Conservation (phyloP, 2,113 vertebrate genomes). For the Brienomyrus longianalis region DNA sequence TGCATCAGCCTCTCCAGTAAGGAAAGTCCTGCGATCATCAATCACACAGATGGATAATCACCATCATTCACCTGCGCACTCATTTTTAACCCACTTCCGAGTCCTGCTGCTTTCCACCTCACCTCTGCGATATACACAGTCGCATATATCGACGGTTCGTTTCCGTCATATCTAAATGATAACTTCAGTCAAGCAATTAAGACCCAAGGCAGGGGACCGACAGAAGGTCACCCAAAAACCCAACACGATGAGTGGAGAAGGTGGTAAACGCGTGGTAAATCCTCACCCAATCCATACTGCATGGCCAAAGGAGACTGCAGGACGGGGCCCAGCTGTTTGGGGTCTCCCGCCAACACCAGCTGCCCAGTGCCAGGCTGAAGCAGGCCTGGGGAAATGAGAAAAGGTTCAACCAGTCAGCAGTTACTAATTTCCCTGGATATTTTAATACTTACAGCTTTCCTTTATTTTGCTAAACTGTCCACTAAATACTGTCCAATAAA, state of each 20-base stretch:
- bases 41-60: not conserved
- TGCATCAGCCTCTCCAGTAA: constrained; percentile 84
- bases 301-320: constrained; percentile 68
- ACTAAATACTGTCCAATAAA: not conserved
- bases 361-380: constrained; percentile 65
- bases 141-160: not conserved
- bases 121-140: not conserved
- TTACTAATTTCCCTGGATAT: not conserved
- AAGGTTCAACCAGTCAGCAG: not conserved
- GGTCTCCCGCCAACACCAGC: constrained; percentile 87
- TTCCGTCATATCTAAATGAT: not conserved
- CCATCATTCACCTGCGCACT: not conserved
- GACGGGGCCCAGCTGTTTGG: constrained; percentile 79
- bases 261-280: not conserved
- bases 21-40: constrained; percentile 58
- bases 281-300: constrained; percentile 66
- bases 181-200: not conserved
- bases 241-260: not conserved
- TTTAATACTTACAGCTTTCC: not conserved
- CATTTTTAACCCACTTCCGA: not conserved
- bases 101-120: not conserved
- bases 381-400: constrained; percentile 59
- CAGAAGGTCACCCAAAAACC: not conserved
- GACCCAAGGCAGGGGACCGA: not conserved
- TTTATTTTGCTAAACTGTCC: not conserved